A percentile compares a stretch with the other conserved stretches of the same genome.
Conservation (phyloP, 2,888 invertebrate genomes). For the Sminthurides aquaticus region DNA sequence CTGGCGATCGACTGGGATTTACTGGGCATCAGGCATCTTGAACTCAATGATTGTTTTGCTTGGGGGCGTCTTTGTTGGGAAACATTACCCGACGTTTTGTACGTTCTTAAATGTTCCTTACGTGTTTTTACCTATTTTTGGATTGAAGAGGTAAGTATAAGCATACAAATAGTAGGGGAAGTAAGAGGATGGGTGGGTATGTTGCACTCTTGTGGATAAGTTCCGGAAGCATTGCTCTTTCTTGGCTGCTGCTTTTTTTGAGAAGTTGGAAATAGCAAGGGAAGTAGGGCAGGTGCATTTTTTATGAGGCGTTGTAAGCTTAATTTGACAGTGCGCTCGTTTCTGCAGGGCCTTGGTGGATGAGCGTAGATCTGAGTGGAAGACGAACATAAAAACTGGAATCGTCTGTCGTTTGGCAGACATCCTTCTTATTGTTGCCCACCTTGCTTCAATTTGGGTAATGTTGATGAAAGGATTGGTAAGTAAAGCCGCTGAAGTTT, state of each 20-base stretch:
- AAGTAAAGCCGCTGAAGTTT: conserved; percentile 10
- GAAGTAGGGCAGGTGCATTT: no score
- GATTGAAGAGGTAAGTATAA: conserved; percentile 27
- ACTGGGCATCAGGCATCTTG: conserved; percentile 36
- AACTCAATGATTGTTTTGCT: conserved; percentile 41
- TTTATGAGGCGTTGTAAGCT: no score
- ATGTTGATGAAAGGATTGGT: conserved; percentile 36
- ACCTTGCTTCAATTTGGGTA: conserved; percentile 30
- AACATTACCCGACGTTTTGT: conserved; percentile 38
- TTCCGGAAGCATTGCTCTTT: no score
- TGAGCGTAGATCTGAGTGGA: conserved; percentile 32
- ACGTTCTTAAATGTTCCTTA: conserved; percentile 39
- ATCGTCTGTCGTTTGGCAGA: conserved; percentile 22
- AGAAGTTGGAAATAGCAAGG: not conserved
- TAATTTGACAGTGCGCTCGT: no score
- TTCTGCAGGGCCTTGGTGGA: conserved; percentile 29
- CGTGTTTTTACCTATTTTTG: conserved; percentile 36
- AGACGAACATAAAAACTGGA: conserved; percentile 9
- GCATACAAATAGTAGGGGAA: not conserved
- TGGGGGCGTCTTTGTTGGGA: conserved; percentile 32
- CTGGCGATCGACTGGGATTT: conserved; percentile 39
- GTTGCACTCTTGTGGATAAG: no score
- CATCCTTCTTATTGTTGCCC: conserved; percentile 24
- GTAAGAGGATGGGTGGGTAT: no score
- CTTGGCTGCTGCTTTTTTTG: no score